Percentiles rank a stretch among this genome's conserved stretches.
These are phyloP conservation scores for Aleadryas rufinucha DNA, from an alignment of 2,113 vertebrate genomes.

Conservation along the genomic window DNA sequence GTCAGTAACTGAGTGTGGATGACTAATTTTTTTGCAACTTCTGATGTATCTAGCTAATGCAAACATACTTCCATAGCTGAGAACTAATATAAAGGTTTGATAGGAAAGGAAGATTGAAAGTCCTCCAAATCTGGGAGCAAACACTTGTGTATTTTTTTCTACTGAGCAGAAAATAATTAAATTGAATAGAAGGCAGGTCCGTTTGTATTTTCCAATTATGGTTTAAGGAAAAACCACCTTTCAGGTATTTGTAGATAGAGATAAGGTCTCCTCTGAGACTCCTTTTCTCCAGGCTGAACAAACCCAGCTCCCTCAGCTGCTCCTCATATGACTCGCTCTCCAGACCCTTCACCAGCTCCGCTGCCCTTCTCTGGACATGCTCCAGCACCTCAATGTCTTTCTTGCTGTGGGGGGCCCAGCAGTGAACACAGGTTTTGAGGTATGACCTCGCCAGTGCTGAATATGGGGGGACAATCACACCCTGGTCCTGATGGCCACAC, in stretches of 20 bases:
- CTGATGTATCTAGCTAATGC: background rate
- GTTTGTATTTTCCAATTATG: background rate
- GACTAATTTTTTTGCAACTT: background rate
- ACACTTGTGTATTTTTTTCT: background rate
- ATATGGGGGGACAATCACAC: fast-evolving
- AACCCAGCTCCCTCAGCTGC: background rate
- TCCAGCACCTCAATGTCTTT: background rate
- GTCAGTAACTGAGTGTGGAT: background rate
- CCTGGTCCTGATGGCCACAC: background rate
- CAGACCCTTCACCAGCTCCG: fast-evolving
- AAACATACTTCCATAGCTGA: background rate
- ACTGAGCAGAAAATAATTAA: background rate
- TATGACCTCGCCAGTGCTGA: fast-evolving
- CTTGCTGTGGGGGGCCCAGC: background rate
- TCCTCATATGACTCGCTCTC: background rate
- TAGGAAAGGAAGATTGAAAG: background rate
- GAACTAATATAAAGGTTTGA: background rate
- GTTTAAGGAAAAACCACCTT: background rate
- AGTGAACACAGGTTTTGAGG: fast-evolving
- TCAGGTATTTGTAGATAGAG: background rate
- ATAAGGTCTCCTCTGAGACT: background rate
- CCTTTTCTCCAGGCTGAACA: background rate
- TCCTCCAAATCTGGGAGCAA: background rate
- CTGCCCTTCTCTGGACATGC: fast-evolving
- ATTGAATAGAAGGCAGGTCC: background rate